Evolutionary conservation across 1,140 invertebrate species (phyloP).

Genomic region (Tenebrio molitor): DNA sequence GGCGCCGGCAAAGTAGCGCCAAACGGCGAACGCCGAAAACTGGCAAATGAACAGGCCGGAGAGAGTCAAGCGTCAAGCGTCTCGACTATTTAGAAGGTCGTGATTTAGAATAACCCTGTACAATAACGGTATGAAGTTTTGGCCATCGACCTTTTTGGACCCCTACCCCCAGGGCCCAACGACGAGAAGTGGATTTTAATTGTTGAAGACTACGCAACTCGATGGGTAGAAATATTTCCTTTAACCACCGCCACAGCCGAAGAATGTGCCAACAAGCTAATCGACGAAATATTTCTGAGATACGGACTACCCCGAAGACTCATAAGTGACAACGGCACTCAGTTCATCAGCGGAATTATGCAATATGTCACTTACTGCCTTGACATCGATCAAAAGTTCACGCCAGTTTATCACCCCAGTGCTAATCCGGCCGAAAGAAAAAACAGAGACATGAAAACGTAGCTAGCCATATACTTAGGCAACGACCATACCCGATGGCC

Average conservation of each 20-base stretch:
- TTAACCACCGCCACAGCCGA: background rate
- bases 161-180: constrained; percentile 61
- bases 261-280: background rate
- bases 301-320: constrained; percentile 11
- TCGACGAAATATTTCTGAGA: background rate
- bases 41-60: too few species aligned
- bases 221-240: constrained; percentile 50
- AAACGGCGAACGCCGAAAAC: too few species aligned
- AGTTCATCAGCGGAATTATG: constrained; percentile 56
- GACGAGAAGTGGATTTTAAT: constrained; percentile 59
- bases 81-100: too few species aligned
- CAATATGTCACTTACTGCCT: constrained; percentile 46
- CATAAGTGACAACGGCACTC: constrained; percentile 57
- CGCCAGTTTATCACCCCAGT: constrained; percentile 63
- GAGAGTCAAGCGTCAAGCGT: too few species aligned
- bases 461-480: constrained; percentile 60
- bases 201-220: constrained; percentile 54
- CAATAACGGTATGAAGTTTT: constrained; percentile 57
- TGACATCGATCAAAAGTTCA: too few species aligned
- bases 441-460: constrained; percentile 65
- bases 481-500: constrained; percentile 63
- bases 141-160: constrained; percentile 61
- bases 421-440: constrained; percentile 64
- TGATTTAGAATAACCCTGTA: too few species aligned
- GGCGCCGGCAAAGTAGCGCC: too few species aligned